Percentiles rank a stretch among this genome's conserved stretches.
phyloP scores from a whole-genome alignment of 2,888 invertebrate species.

The Microdon myrmicae region DNA sequence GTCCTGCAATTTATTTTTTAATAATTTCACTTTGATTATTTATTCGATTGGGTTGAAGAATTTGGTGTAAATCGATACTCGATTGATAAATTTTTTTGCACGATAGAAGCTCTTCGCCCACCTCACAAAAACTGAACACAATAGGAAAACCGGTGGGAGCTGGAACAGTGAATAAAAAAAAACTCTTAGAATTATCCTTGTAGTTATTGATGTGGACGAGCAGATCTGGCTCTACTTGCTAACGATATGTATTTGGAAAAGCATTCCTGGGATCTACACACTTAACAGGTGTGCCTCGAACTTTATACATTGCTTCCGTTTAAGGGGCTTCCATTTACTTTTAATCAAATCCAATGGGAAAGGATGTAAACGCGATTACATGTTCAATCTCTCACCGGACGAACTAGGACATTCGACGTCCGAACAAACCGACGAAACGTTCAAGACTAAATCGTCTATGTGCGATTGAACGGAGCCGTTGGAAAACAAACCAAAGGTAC shows the following conservation, averaged over 20 bases:
- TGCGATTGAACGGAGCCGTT: constrained; percentile 41
- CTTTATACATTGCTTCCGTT: constrained; percentile 6
- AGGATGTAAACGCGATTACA: constrained; percentile 47
- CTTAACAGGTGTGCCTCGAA: constrained; percentile 34
- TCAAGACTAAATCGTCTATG: constrained; percentile 61
- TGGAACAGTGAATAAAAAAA: constrained; percentile 37
- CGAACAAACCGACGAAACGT: constrained; percentile 64
- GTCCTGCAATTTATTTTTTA: too few relatives aligned
- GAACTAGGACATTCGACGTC: constrained; percentile 57
- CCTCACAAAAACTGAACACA: too few relatives aligned
- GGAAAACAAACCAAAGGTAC: constrained; percentile 38
- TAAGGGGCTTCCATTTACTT: constrained; percentile 1
- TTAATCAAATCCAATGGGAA: constrained; percentile 17
- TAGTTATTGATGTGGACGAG: constrained; percentile 23
- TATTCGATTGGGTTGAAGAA: too few relatives aligned
- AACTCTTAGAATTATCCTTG: constrained; percentile 41
- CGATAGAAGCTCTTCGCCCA: too few relatives aligned
- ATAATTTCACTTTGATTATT: too few relatives aligned
- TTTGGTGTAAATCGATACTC: too few relatives aligned
- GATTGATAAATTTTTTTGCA: too few relatives aligned
- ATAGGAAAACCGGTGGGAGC: too few relatives aligned
- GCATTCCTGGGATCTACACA: constrained; percentile 20
- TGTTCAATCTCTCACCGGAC: constrained; percentile 35
- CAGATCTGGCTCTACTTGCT: constrained; percentile 24
- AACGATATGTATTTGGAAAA: constrained; percentile 42